Base-by-base conservation (phyloP, 2,888 invertebrate species). In the Apamea sordens region DNA sequence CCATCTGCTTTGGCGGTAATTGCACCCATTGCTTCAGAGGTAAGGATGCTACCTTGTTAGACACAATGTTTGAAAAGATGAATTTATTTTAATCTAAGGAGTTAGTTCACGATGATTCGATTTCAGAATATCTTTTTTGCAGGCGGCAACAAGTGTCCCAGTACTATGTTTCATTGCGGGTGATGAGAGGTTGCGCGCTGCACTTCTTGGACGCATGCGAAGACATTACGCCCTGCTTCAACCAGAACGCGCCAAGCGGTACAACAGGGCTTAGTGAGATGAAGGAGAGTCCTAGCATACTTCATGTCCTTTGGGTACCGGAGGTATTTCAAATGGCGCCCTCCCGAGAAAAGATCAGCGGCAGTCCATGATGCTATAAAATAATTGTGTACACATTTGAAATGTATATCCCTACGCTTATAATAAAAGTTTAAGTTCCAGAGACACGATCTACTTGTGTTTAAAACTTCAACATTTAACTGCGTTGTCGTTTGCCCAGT, bases 11-110 rank as follows among this genome's bases (percentile, higher is more conserved):
- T 97, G 61, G 95, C 96, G 2, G 88, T 97, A 41, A 92, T 97
- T 68, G 97, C 97, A 44, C 95, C 97, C 10, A 94, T 97, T 73
- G 95, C 97, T 72, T 94, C 96, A n/a, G 97, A 97, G 95, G 97
- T 97, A 92, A 89, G 86, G 2, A 56, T 36, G 5, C 18, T 28
- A 24, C 1, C 10, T 56, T 71, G 18, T 70, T 53, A 24, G 6
- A 18, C 13, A 53, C 10, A 18, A 71, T 10, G 11, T 71, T 56
- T 18, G 7, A 36, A 71, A 41, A 18, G 0, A 59, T 71, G 10
- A 76, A 53, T 15, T 28, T 21, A 64, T 44, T 0, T 15, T 8
- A 65, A 15, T 47, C 8, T 63, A 36, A 56, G n/a, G 18, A 28
- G 8, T 56, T 63, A 53, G 13, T n/a, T 69, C 28, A 36, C 0